Conservation (phyloP, 1,140 invertebrate genomes). For the Drosophila lini region DNA sequence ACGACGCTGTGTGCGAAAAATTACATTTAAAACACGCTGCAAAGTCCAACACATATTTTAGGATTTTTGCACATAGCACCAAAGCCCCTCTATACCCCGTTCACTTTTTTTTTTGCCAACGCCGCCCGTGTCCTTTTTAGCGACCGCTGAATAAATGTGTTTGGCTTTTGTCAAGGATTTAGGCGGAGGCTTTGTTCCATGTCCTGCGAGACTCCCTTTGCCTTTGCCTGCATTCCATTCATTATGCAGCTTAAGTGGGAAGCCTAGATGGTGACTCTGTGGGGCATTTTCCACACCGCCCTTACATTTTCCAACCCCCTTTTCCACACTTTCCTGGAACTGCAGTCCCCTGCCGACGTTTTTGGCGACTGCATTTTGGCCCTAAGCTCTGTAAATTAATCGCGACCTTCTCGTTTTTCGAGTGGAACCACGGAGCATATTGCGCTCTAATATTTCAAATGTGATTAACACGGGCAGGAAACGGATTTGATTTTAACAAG, state of each 20-base stretch:
- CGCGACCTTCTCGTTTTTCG: conserved; percentile 49
- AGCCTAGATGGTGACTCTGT: conserved; percentile 22
- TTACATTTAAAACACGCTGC: conserved; percentile 73
- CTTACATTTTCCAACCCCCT: not conserved
- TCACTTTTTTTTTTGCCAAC: conserved; percentile 12
- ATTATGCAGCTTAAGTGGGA: conserved; percentile 79
- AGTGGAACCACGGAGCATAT: conserved; percentile 29
- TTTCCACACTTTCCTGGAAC: conserved; percentile 3
- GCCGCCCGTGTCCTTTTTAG: conserved; percentile 36
- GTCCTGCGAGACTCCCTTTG: conserved; percentile 51
- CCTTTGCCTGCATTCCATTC: conserved; percentile 74
- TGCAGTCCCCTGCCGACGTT: conserved; percentile 31
- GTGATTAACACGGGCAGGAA: conserved; percentile 70
- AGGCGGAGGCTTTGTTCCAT: conserved; percentile 63
- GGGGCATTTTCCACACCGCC: not conserved
- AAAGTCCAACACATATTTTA: conserved; percentile 78
- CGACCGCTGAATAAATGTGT: conserved; percentile 81
- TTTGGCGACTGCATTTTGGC: conserved; percentile 68
- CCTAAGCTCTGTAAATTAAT: conserved; percentile 78
- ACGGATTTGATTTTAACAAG: conserved; percentile 44
- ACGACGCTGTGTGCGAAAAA: conserved; percentile 64
- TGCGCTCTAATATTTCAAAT: conserved; percentile 77
- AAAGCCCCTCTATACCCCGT: not conserved
- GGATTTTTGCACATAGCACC: conserved; percentile 58
- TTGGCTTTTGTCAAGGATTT: conserved; percentile 81